Base-by-base conservation (phyloP, 2,113 vertebrate species). In the Tragelaphus strepsiceros region DNA sequence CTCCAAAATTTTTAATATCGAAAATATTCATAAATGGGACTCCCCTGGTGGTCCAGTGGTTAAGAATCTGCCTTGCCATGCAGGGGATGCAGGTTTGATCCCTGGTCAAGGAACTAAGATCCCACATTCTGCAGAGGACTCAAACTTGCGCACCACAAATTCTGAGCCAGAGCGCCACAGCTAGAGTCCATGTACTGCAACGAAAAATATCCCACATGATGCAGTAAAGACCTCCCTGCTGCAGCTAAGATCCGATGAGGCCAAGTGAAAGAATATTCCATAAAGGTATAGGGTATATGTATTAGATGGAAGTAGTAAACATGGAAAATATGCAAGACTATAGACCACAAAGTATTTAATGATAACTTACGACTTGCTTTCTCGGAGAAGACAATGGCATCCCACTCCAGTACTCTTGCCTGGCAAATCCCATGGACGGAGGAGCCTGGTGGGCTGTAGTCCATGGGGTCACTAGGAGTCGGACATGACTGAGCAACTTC, bases 401-500 rank as follows among this genome's bases (percentile, higher is more conserved):
- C 61, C 13, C 28, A 15, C 13, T 62, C 59, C 59, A 62, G 59
- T 61, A 6, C 28, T 30, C 59, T 61, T 61, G 59, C 59, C 59
- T 30, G 28, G 28, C 30, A 14, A 62, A 62, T 61, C 59, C 59
- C 59, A 28, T 28, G 59, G 59, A 2, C 4, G 1, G 4, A 5
- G 58, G 10, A 61, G 58, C 11, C 58, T 61, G 24, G 26, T 28
- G 0, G 58, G 58, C 24, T 61, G 1, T 26, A 61, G 58, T 61
- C 58, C 58, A 61, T 13, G 26, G 58, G 58, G 59, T 61, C 5
- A 0, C 59, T 0, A 13, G 28, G 59, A 61, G 59, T 28, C 2
- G 0, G 26, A 6, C 59, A 61, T 0, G 0, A 61, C 59, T 28
- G 59, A 61, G 5, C 2, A 1, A 28, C 59, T 28, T 61, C 59